phyloP scores from a whole-genome alignment of 2,797 vertebrate genomes.

The Heterohyrax brucei region DNA sequence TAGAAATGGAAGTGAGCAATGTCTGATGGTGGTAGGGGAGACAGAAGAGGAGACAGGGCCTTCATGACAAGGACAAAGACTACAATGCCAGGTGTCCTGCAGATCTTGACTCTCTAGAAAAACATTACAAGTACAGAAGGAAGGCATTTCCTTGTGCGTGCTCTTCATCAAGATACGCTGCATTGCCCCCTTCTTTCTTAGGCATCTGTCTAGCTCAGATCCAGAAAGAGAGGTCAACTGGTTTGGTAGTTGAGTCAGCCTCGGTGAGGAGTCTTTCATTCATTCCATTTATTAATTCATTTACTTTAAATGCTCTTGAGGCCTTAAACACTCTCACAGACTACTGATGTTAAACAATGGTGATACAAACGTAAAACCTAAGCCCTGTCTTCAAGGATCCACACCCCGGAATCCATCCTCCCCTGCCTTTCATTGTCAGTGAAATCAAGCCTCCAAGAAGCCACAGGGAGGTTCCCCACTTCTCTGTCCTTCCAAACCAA shows the following conservation, averaged over 20 bases:
- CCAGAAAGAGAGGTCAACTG: slow-evolving; percentile 21
- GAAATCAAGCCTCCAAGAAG: slow-evolving; percentile 21
- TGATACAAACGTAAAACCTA: not conserved
- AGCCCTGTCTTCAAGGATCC: not conserved
- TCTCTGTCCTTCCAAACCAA: slow-evolving; percentile 13
- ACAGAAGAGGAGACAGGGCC: not conserved
- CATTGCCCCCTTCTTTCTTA: not conserved
- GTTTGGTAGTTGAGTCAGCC: not conserved
- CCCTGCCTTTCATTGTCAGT: not conserved
- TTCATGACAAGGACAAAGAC: not conserved
- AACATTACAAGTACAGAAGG: slow-evolving; percentile 15
- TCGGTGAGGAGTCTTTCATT: slow-evolving; percentile 47
- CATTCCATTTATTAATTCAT: not conserved
- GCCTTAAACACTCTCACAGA: slow-evolving; percentile 6
- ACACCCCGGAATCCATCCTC: not conserved
- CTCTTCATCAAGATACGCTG: not conserved
- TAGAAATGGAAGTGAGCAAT: slow-evolving; percentile 66
- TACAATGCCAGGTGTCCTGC: not conserved
- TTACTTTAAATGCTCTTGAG: slow-evolving; percentile 15
- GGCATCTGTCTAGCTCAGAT: slow-evolving; percentile 5
- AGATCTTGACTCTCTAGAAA: slow-evolving; percentile 23
- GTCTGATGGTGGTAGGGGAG: slow-evolving; percentile 33
- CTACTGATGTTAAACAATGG: not conserved
- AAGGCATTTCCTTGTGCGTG: slow-evolving; percentile 47
- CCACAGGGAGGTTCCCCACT: not conserved